Evolutionary conservation across 2,113 vertebrate genomes (phyloP), one percentile per base, ranked within the genome.

Genomic region (Aplodontia rufa): DNA sequence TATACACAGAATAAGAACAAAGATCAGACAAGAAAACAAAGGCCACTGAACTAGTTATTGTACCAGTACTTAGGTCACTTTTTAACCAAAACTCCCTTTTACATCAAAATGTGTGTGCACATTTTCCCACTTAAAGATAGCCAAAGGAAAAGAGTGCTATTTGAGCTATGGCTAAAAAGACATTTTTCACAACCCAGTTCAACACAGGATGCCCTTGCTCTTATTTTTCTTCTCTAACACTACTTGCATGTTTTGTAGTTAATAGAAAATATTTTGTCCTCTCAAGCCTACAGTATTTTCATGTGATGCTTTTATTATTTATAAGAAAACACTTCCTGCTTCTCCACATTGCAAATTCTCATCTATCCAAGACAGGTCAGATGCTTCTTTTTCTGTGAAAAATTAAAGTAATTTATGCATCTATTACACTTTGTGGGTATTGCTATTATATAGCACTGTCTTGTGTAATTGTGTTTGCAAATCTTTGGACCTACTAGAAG

Each of bases 351-450:
- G 45, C 24, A 94, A 76, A 89, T 94, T 86, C 45, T 24, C 35
- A 55, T 81, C 90, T 82, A 74, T 71, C 16, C 30, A 90, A 93
- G 62, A 71, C 30, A 24, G 19, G 40, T 90, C 55, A 93, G 76
- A 93, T 91, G 76, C 26, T 84, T 79, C 49, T 81, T 87, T 68
- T 35, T 74, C 20, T 72, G 28, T 93, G 69, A 91, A 96, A 95
- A 88, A 58, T 79, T 79, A 80, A 40, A 75, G 53, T 81, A n/a
- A 35, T 66, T 90, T 93, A 91, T 78, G 60, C 13, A 90, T 24
- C 55, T 72, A 51, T 24, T 53, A 35, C 17, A 86, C 26, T 71
- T 90, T 37, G 55, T 42, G 17, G 37, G 19, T 81, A 75, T 17
- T 74, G 51, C 22, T 88, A 83, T 40, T 80, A 95, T 22, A 80